Percentiles rank a stretch among this genome's conserved stretches.
Evolutionary conservation across 2,888 invertebrate species (phyloP).

Genomic region (Rhagonycha lutea): DNA sequence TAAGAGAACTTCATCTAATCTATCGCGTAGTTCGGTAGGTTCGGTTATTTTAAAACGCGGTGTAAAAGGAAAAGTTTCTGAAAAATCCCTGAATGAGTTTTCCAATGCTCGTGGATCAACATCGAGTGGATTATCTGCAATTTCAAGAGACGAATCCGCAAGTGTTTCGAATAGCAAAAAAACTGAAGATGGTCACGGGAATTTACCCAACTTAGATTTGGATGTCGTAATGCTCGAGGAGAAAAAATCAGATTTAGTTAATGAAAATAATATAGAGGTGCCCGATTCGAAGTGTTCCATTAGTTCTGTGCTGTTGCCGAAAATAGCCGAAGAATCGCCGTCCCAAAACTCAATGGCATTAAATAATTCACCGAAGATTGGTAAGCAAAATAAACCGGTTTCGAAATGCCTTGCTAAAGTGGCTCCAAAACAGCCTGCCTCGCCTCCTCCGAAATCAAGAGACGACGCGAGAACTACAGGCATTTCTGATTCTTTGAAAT

Average conservation of each 20-base stretch:
- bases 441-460: neutral
- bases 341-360: slow-evolving; percentile 5
- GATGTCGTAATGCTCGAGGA: neutral
- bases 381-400: neutral
- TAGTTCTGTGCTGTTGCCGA: neutral
- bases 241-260: neutral
- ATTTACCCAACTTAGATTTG: neutral
- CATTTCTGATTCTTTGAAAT: neutral
- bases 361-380: neutral
- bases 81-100: neutral
- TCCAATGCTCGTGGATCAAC: neutral
- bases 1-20: neutral
- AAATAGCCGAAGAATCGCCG: slow-evolving; percentile 17
- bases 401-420: neutral
- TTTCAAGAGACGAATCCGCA: neutral
- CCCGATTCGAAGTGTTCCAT: neutral
- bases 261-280: neutral
- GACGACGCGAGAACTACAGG: neutral
- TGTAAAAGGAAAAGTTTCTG: neutral
- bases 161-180: neutral
- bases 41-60: neutral
- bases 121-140: neutral
- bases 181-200: neutral
- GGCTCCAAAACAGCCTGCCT: neutral
- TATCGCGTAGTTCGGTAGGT: neutral